Base-by-base conservation (phyloP, 2,113 vertebrate species). In the Etheostoma cragini region DNA sequence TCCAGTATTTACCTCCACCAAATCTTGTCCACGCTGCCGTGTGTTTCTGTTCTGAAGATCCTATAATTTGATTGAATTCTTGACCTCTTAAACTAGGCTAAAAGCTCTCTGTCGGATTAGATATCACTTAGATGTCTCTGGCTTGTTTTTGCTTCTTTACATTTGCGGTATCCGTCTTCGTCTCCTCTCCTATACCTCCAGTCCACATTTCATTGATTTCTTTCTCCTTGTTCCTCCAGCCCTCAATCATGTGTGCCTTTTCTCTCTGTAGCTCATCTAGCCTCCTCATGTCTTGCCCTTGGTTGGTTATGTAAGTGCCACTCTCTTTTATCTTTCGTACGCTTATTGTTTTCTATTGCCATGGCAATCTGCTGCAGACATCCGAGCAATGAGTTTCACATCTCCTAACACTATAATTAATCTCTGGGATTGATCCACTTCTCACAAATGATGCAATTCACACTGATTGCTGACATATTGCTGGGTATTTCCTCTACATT, bases 301-400 rank as follows among this genome's bases (percentile, higher is more conserved):
- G 69, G 72, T 82, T 78, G 79, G 90, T 90, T 93, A 88, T 87
- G 85, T 90, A 91, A 92, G 85, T 57, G 15, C n/a, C 22, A 11
- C 56, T 82, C 80, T 80, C 68, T 89, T 87, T 84, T 80, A 76
- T 84, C 71, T 81, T 57, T 35, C 52, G 35, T 56, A 52, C 26
- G 3, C 54, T 81, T 47, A 78, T 88, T 87, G 85, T 88, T 88
- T 88, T 84, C 75, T 81, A 86, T 88, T 72, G 68, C 89, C 82
- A 81, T 91, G 85, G 83, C 52, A 85, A 94, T 91, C 72, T 68
- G 71, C 54, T 52, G 35, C 49, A 79, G 63, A 83, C 78, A 76
- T 82, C 53, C 54, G 35, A n/a, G 76, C 73, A 86, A 82, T 84
- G 76, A 78, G 80, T 73, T 87, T 87, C 64, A 38, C 49, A 71